A percentile compares a stretch with the other conserved stretches of the same genome.
phyloP scores from a whole-genome alignment of 2,113 vertebrate species.

The Carollia perspicillata region DNA sequence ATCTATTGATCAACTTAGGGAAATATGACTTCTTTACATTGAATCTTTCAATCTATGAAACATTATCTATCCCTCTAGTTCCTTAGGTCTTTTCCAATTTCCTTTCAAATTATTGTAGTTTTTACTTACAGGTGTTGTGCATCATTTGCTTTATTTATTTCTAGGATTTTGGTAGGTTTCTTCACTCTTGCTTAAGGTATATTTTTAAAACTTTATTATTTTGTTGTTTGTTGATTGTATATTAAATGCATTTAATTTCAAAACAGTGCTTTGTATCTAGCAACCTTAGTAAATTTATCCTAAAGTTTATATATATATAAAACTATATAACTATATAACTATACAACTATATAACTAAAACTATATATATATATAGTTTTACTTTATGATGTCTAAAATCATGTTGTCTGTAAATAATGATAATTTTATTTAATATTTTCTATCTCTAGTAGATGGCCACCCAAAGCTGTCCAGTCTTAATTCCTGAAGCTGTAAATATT shows the following conservation, averaged over 20 bases:
- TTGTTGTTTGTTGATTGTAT: neutral
- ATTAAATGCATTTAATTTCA: neutral
- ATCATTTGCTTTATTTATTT: neutral
- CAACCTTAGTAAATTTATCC: neutral
- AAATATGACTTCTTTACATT: neutral
- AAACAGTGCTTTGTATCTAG: neutral
- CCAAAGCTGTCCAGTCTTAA: neutral
- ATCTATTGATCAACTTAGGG: neutral
- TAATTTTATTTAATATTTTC: neutral
- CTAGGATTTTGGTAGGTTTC: neutral
- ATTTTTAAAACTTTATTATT: neutral
- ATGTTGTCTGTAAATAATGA: neutral
- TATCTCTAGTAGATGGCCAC: neutral
- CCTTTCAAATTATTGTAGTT: neutral
- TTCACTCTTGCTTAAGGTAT: neutral
- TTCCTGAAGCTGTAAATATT: neutral
- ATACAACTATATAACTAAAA: no score
- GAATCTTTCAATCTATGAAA: neutral
- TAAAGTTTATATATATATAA: neutral
- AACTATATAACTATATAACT: no score
- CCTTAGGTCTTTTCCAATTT: neutral
- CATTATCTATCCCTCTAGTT: neutral
- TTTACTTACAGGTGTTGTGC: neutral
- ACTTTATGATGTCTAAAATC: slow-evolving; percentile 3
- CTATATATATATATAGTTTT: neutral